phyloP scores from a whole-genome alignment of 2,113 vertebrate genomes.

The Ondatra zibethicus region DNA sequence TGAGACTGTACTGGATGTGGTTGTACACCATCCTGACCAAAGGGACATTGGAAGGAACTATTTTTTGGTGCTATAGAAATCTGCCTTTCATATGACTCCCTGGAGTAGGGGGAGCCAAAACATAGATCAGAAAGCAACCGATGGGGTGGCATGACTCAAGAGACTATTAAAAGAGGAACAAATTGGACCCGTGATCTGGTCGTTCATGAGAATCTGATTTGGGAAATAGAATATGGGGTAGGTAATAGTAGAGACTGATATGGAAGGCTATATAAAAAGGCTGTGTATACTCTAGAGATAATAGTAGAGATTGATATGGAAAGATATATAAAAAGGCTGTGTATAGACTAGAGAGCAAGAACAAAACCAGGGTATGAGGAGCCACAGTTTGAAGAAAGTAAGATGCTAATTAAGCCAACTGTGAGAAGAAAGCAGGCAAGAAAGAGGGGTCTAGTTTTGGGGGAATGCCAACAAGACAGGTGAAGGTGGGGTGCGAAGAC shows the following conservation, averaged over 20 bases:
- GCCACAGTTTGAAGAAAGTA: neutral
- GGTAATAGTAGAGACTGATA: neutral
- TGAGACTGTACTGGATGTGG: neutral
- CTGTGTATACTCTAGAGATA: too few relatives aligned
- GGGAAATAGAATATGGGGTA: neutral
- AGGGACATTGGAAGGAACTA: neutral
- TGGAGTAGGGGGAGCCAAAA: neutral
- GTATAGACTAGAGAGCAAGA: neutral
- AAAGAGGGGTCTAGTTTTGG: neutral
- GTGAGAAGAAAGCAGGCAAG: neutral
- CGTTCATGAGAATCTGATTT: neutral
- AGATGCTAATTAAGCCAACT: neutral
- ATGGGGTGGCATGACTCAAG: neutral
- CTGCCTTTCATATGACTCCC: neutral
- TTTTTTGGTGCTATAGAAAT: neutral
- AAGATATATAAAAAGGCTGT: neutral
- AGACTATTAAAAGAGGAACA: neutral
- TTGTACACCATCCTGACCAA: neutral
- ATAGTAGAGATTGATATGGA: neutral
- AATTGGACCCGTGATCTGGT: neutral
- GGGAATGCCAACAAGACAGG: neutral
- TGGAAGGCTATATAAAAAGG: neutral
- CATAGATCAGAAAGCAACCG: neutral
- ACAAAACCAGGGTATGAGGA: slow-evolving; percentile 17
- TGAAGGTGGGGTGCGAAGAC: neutral